Conservation (phyloP, 1,140 invertebrate species). For the Drosophila ambigua region DNA sequence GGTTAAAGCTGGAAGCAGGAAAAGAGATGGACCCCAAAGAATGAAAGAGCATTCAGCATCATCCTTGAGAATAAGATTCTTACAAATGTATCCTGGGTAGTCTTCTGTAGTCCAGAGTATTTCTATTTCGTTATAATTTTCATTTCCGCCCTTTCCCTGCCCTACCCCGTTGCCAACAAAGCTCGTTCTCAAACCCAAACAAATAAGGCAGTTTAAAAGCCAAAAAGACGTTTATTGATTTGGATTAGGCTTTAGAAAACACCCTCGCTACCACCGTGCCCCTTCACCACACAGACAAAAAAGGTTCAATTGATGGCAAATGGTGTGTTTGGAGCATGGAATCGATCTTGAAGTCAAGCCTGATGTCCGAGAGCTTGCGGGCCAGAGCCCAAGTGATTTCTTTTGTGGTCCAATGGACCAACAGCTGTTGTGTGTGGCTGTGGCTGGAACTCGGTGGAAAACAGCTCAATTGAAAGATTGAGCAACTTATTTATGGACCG, state of each 20-base stretch:
- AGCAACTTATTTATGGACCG: constrained; percentile 37
- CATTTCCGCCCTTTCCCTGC: neutral
- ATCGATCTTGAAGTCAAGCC: constrained; percentile 15
- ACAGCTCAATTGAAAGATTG: constrained; percentile 44
- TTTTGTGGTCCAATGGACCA: constrained; percentile 29
- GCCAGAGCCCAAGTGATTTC: constrained; percentile 32
- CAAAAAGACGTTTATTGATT: constrained; percentile 74
- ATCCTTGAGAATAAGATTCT: too few species aligned
- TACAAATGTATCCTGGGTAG: too few species aligned
- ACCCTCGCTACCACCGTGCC: neutral
- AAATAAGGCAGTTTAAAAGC: constrained; percentile 67
- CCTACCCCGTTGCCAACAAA: constrained; percentile 20
- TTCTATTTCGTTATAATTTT: neutral
- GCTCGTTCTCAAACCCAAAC: constrained; percentile 16
- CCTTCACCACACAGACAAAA: neutral
- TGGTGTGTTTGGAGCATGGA: constrained; percentile 9
- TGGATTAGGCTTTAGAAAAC: constrained; percentile 50
- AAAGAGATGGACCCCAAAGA: too few species aligned
- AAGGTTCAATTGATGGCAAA: constrained; percentile 12
- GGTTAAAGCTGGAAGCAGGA: too few species aligned
- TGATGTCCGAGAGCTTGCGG: neutral
- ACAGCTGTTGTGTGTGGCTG: constrained; percentile 22
- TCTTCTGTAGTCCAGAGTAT: too few species aligned
- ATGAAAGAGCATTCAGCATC: too few species aligned
- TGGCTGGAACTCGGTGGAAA: constrained; percentile 19